phyloP scores from a whole-genome alignment of 2,888 invertebrate genomes.

The Ommatoiulus sabulosus region DNA sequence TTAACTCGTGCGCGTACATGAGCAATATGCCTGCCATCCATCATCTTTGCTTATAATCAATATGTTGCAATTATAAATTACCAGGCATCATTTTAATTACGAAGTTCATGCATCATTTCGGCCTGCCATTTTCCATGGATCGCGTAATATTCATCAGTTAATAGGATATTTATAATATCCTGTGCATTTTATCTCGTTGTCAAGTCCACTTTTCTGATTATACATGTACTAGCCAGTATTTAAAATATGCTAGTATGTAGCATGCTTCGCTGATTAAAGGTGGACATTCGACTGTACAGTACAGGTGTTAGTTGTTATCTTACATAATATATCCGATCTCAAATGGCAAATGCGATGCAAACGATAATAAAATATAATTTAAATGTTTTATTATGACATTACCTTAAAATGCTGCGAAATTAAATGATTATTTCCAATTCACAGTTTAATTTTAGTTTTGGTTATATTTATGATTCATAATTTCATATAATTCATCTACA shows the following conservation, averaged over 20 bases:
- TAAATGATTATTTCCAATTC: too few relatives aligned
- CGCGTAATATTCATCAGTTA: background rate
- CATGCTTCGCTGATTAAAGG: background rate
- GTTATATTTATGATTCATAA: too few relatives aligned
- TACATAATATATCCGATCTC: background rate
- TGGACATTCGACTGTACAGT: background rate
- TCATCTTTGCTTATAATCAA: constrained; percentile 25
- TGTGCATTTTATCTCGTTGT: background rate
- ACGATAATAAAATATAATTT: background rate
- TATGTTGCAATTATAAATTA: constrained; percentile 36
- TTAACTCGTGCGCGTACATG: background rate
- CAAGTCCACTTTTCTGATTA: background rate
- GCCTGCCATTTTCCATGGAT: background rate
- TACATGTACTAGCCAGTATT: background rate
- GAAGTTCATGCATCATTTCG: constrained; percentile 2
- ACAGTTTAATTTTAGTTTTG: too few relatives aligned
- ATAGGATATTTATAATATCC: constrained; percentile 32
- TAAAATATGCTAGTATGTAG: background rate
- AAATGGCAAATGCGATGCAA: background rate
- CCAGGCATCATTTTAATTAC: constrained; percentile 29
- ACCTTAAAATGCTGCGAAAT: too few relatives aligned
- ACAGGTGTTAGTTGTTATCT: background rate
- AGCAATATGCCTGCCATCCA: constrained; percentile 8
- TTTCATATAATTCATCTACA: too few relatives aligned
- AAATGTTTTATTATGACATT: background rate